Evolutionary conservation across 1,140 invertebrate species (phyloP).

Genomic region (Trachymyrmex septentrionalis): DNA sequence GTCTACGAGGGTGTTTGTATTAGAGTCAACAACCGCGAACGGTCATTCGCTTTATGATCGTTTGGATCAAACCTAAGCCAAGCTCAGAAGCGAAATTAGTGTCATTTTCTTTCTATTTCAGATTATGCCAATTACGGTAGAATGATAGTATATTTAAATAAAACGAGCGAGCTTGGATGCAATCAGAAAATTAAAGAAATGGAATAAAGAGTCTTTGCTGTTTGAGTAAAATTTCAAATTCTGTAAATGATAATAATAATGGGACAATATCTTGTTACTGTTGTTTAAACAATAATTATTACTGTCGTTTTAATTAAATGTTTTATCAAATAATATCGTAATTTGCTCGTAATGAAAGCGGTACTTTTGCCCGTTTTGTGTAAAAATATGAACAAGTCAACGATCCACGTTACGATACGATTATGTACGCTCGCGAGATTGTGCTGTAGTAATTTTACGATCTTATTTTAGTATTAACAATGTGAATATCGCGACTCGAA

Average conservation of each 20-base stretch:
- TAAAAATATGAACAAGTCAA: constrained; percentile 12
- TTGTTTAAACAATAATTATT: not conserved
- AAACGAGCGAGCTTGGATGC: not conserved
- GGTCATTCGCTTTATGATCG: constrained; percentile 7
- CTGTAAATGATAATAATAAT: not conserved
- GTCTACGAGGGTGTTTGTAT: not conserved
- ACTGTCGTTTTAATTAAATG: constrained; percentile 9
- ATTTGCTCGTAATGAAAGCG: not conserved
- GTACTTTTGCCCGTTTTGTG: not conserved
- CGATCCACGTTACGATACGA: not conserved
- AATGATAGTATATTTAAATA: not conserved
- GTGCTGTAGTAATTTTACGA: not conserved
- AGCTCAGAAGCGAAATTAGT: not conserved
- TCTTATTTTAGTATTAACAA: constrained; percentile 49
- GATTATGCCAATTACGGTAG: not conserved
- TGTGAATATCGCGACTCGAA: constrained; percentile 16
- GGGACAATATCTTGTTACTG: not conserved
- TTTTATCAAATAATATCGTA: not conserved
- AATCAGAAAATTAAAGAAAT: not conserved
- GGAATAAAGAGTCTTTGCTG: not conserved
- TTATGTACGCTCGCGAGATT: not conserved
- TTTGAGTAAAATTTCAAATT: not conserved
- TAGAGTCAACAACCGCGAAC: not conserved
- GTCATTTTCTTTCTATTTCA: not conserved
- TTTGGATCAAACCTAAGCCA: not conserved